Conservation (phyloP, 2,797 vertebrate genomes). For the Hyperoplus immaculatus region DNA sequence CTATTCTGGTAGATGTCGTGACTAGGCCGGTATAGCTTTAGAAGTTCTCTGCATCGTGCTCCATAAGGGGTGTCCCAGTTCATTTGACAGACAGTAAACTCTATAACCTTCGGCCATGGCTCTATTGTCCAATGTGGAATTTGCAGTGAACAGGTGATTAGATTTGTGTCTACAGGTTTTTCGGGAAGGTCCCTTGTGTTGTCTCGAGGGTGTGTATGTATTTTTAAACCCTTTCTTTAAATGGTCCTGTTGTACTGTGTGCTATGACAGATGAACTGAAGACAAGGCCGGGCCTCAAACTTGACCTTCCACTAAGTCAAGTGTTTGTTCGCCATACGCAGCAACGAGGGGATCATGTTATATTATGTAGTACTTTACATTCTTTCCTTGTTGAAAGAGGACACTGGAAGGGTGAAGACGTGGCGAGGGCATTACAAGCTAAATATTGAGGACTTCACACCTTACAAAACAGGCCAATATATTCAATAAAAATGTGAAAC, state of each 20-base stretch:
- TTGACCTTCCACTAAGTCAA: conserved; percentile 78
- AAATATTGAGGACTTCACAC: conserved; percentile 77
- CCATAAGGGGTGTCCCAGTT: neutral
- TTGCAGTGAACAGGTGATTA: conserved; percentile 65
- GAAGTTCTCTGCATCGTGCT: neutral
- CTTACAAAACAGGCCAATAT: conserved; percentile 68
- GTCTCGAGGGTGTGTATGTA: conserved; percentile 71
- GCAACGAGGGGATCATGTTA: conserved; percentile 72
- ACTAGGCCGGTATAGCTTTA: neutral
- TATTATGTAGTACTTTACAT: conserved; percentile 72
- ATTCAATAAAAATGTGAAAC: conserved; percentile 83
- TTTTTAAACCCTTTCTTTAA: conserved; percentile 81
- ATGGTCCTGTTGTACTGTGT: conserved; percentile 71
- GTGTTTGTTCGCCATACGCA: conserved; percentile 72
- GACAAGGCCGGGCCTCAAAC: conserved; percentile 69
- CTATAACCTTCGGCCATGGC: neutral
- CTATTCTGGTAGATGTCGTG: neutral
- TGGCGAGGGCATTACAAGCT: conserved; percentile 59
- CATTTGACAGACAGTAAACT: conserved; percentile 42
- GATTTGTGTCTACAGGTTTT: conserved; percentile 67
- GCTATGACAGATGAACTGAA: conserved; percentile 78
- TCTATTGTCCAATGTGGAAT: conserved; percentile 50
- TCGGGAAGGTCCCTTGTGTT: conserved; percentile 50
- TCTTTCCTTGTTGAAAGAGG: conserved; percentile 80
- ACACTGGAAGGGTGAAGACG: conserved; percentile 70